Evolutionary conservation across 2,797 vertebrate genomes (phyloP).

Genomic region (Acropternis orthonyx): DNA sequence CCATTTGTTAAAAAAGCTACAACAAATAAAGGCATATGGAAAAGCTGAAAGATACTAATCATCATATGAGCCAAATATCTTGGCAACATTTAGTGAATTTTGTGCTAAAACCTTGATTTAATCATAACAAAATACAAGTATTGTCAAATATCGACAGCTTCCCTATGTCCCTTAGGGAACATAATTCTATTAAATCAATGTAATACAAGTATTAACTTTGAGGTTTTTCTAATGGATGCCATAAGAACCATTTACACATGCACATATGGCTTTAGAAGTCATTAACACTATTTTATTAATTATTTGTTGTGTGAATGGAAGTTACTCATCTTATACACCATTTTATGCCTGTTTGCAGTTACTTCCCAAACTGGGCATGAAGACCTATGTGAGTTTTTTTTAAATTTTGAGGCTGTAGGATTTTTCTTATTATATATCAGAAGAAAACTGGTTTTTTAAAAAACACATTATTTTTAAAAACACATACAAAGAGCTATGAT

Average conservation of each 20-base stretch:
- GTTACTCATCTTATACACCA: neutral
- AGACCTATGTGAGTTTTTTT: too few species aligned
- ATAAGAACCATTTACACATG: neutral
- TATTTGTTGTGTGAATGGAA: neutral
- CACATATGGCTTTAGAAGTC: rapidly evolving
- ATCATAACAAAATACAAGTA: neutral
- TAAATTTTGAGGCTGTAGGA: neutral
- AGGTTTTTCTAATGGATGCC: neutral
- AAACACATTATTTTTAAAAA: neutral
- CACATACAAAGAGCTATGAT: neutral
- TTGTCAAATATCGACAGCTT: neutral
- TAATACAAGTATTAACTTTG: neutral
- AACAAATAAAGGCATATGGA: neutral
- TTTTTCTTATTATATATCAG: neutral
- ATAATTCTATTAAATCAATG: neutral
- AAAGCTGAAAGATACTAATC: neutral
- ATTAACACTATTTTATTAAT: neutral
- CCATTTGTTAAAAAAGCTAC: neutral
- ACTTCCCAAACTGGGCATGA: neutral
- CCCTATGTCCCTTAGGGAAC: neutral
- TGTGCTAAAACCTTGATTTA: neutral
- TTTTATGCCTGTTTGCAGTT: neutral
- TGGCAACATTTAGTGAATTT: neutral
- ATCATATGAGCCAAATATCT: neutral
- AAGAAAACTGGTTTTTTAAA: neutral